phyloP scores from a whole-genome alignment of 1,140 invertebrate genomes.

The Rhopalosiphum maidis region DNA sequence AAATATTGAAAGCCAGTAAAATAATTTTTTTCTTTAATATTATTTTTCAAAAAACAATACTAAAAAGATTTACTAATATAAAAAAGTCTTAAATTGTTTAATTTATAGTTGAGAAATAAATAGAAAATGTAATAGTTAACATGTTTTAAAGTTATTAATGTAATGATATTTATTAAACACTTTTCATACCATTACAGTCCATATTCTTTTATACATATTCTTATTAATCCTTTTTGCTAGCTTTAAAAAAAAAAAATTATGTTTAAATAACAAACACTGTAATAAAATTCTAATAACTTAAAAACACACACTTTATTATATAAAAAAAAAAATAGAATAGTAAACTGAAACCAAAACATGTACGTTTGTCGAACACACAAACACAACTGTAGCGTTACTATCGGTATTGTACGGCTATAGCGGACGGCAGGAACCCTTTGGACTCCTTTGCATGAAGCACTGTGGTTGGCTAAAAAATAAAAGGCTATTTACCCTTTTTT shows the following conservation, averaged over 20 bases:
- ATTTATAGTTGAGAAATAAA: not conserved
- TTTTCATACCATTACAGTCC: conserved; percentile 16
- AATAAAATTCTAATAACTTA: not conserved
- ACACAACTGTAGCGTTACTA: conserved; percentile 28
- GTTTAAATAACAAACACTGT: not conserved
- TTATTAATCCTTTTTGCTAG: not conserved
- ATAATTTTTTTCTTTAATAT: not conserved
- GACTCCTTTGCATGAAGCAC: conserved; percentile 44
- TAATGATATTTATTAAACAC: not conserved
- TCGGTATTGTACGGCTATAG: conserved; percentile 34
- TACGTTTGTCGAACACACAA: not conserved
- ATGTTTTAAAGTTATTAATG: not conserved
- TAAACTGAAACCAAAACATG: not conserved
- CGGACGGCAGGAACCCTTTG: conserved; percentile 42
- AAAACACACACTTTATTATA: not conserved
- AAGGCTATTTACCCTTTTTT: conserved; percentile 50
- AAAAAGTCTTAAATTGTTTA: not conserved
- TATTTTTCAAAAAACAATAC: too few relatives aligned
- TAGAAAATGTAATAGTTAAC: not conserved
- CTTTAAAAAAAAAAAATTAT: not conserved
- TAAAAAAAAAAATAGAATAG: not conserved
- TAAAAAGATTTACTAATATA: too few relatives aligned
- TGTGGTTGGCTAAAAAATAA: conserved; percentile 55
- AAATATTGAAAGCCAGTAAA: not conserved
- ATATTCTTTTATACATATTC: not conserved